These are phyloP conservation scores for Patella depressa DNA, from an alignment of 2,888 invertebrate genomes.

Conservation along the genomic window DNA sequence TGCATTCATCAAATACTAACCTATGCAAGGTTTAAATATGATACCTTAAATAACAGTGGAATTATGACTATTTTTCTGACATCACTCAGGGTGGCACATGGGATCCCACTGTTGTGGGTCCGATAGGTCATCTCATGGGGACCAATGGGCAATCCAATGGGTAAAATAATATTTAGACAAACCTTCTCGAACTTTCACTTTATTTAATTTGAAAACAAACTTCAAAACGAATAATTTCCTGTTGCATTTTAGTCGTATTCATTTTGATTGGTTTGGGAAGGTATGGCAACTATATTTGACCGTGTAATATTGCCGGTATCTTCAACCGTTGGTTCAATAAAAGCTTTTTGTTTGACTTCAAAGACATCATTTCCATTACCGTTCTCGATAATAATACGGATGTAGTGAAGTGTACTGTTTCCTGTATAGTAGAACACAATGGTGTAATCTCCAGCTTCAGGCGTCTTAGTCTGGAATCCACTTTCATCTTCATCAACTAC, in stretches of 20 bases:
- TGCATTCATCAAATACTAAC: too few relatives aligned
- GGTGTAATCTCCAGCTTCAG: neutral
- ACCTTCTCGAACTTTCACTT: too few relatives aligned
- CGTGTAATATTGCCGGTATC: neutral
- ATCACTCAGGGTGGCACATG: too few relatives aligned
- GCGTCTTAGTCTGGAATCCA: neutral
- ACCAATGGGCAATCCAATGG: neutral
- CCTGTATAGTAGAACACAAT: neutral
- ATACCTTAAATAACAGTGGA: too few relatives aligned
- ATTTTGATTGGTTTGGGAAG: neutral
- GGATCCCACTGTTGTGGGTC: neutral
- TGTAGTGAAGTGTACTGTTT: neutral
- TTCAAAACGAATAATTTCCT: neutral
- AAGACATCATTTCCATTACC: too few relatives aligned
- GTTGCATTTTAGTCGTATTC: neutral
- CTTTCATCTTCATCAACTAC: too few relatives aligned
- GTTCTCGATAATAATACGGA: neutral
- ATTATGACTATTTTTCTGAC: too few relatives aligned
- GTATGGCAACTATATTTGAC: too few relatives aligned
- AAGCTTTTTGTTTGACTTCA: neutral
- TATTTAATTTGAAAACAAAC: neutral
- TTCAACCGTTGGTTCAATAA: neutral
- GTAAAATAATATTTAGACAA: neutral
- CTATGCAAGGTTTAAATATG: too few relatives aligned
- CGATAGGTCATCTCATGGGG: neutral